Evolutionary conservation across 2,113 vertebrate species (phyloP).

Genomic region (Phyllostomus discolor): DNA sequence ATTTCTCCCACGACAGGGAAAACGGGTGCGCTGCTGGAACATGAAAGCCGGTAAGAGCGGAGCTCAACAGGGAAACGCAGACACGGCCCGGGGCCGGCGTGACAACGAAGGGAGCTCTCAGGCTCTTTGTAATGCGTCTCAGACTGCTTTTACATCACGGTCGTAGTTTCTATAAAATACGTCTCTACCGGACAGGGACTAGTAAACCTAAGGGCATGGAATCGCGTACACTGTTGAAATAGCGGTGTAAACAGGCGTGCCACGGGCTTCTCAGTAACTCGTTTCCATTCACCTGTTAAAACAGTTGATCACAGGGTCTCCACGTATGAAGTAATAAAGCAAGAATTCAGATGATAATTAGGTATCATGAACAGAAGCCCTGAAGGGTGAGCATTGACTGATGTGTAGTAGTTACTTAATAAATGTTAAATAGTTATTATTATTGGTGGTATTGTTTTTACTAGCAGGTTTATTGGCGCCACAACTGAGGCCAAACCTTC

Average conservation of each 20-base stretch:
- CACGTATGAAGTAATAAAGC: background rate
- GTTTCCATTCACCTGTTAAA: background rate
- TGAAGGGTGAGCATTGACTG: background rate
- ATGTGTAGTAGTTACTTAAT: background rate
- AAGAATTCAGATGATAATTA: background rate
- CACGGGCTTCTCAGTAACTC: background rate
- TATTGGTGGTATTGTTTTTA: background rate
- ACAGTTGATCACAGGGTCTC: background rate
- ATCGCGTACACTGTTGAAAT: background rate
- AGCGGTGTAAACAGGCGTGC: background rate
- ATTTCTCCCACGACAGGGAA: background rate
- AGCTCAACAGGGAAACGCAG: background rate
- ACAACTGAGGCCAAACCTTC: background rate
- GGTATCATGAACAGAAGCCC: background rate
- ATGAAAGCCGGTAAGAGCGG: background rate
- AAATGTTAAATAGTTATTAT: background rate
- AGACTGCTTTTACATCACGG: constrained; percentile 16
- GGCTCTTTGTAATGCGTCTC: constrained; percentile 5
- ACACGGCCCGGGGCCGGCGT: background rate
- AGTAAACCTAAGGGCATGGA: background rate
- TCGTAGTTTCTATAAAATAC: constrained; percentile 10
- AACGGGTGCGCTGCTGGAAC: constrained; percentile 37
- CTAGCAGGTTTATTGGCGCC: background rate
- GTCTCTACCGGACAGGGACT: background rate
- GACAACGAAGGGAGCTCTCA: background rate